These are phyloP conservation scores for Sweltsa coloradensis DNA, from an alignment of 1,140 invertebrate species.

Conservation along the genomic window DNA sequence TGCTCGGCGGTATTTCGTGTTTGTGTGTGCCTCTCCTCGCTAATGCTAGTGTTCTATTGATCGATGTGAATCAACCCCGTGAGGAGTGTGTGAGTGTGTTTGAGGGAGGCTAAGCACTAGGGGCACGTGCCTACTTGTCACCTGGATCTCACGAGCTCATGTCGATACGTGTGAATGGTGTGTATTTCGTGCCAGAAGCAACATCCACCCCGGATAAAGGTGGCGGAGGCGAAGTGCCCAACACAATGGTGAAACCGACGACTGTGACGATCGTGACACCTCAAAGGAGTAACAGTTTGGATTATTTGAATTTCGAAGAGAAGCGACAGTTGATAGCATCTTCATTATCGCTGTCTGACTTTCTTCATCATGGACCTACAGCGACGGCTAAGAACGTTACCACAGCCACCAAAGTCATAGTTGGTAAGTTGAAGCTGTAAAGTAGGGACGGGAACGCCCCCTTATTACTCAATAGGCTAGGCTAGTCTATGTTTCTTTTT, in stretches of 20 bases:
- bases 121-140: too few relatives aligned
- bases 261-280: conserved; percentile 38
- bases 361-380: conserved; percentile 52
- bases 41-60: too few relatives aligned
- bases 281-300: conserved; percentile 69
- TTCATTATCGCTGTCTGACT: conserved; percentile 72
- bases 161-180: conserved; percentile 9
- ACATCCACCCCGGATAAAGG: too few relatives aligned
- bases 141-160: background rate
- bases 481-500: too few relatives aligned
- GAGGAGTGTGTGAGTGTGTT: too few relatives aligned
- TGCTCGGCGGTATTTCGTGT: too few relatives aligned
- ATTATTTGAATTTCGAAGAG: conserved; percentile 83
- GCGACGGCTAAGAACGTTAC: conserved; percentile 40
- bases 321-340: conserved; percentile 79
- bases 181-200: conserved; percentile 8
- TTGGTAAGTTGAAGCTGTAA: background rate
- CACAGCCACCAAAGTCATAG: conserved; percentile 37
- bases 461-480: too few relatives aligned
- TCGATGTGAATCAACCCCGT: too few relatives aligned
- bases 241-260: background rate
- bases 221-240: background rate
- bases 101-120: too few relatives aligned
- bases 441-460: background rate
- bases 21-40: too few relatives aligned